Percentiles rank a stretch among this genome's conserved stretches.
phyloP scores from a whole-genome alignment of 2,797 vertebrate species.

The Hipposideros larvatus region DNA sequence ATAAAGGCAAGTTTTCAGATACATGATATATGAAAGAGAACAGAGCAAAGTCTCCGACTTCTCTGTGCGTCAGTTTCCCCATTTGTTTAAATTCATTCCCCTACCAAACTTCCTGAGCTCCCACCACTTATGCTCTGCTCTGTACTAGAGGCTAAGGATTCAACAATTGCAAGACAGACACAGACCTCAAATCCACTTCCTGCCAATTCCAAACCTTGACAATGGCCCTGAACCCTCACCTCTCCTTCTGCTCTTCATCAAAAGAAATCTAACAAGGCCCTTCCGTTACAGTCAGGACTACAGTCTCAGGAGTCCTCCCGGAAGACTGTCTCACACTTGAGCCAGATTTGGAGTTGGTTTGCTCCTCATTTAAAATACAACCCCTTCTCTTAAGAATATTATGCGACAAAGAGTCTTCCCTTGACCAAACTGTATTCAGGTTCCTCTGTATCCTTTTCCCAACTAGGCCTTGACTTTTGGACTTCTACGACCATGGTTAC shows the following conservation, averaged over 20 bases:
- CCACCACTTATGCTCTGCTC: background rate
- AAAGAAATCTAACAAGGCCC: background rate
- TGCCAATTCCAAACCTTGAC: background rate
- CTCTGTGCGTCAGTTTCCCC: background rate
- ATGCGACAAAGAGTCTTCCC: background rate
- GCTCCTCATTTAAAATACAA: background rate
- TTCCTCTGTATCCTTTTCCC: background rate
- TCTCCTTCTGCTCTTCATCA: background rate
- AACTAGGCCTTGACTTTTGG: background rate
- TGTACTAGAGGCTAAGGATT: background rate
- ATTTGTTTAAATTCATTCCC: background rate
- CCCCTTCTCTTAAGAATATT: background rate
- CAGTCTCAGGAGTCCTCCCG: background rate
- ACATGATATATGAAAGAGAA: background rate
- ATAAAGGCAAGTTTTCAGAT: background rate
- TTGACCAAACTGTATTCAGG: background rate
- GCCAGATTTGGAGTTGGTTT: background rate
- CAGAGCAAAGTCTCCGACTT: background rate
- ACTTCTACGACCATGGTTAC: background rate
- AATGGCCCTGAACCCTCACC: too few species aligned
- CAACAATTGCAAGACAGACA: background rate
- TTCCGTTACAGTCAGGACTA: background rate
- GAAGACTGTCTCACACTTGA: background rate
- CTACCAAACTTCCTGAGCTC: background rate
- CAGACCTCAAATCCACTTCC: background rate